Conservation (phyloP, 1,140 invertebrate genomes). For the Zeugodacus cucurbitae region DNA sequence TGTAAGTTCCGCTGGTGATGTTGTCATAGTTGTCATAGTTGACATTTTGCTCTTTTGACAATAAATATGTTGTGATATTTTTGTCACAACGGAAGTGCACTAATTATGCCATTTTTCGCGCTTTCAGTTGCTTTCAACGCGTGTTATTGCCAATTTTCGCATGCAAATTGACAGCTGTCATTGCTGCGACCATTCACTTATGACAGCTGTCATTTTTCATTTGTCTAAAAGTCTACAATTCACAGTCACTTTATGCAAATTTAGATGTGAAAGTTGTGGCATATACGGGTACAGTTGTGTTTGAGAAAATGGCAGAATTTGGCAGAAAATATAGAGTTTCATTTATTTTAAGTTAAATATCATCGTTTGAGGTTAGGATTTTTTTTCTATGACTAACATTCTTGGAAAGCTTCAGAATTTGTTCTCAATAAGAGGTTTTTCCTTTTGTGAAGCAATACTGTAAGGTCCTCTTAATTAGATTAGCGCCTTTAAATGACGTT, state of each 20-base stretch:
- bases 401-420: no score
- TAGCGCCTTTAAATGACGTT: no score
- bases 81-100: not conserved
- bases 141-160: not conserved
- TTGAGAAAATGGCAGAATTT: no score
- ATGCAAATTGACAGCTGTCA: slow-evolving; percentile 21
- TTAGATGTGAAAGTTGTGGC: no score
- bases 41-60: slow-evolving; percentile 1
- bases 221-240: not conserved
- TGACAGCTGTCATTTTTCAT: slow-evolving; percentile 26
- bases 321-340: no score
- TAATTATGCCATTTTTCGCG: not conserved
- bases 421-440: no score
- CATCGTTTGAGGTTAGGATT: no score
- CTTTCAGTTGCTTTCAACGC: not conserved
- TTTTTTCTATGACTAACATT: no score
- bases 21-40: not conserved
- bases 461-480: no score
- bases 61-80: not conserved
- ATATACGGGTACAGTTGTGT: no score
- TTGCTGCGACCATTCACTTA: not conserved
- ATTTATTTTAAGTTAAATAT: no score
- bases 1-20: not conserved
- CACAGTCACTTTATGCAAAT: not conserved
- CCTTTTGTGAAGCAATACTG: no score